Evolutionary conservation across 2,797 vertebrate genomes (phyloP), one percentile per base, ranked within the genome.

Genomic region (Tragelaphus oryx): DNA sequence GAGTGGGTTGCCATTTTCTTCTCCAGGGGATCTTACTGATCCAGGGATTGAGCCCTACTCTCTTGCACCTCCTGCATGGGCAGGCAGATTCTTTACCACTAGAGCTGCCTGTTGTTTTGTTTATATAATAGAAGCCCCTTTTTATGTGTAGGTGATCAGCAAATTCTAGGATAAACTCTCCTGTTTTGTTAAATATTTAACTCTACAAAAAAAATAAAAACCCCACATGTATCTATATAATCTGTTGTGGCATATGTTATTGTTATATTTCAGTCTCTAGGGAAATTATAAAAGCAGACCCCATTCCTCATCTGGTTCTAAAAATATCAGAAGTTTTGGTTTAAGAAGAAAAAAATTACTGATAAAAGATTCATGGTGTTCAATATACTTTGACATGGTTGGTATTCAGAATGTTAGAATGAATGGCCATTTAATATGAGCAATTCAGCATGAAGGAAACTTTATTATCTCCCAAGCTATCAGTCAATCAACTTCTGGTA

Each of bases 361-460:
- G 84, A 81, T 92, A 84, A 93, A 93, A 88, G 28, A 92, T 92
- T 95, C 33, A 46, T 83, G 28, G 6, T 85, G 46, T 84, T 96
- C 96, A 96, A 92, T 88, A 79, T 78, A 89, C 90, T 96, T 94
- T 89, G 75, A 91, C 41, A 82, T 54, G 54, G n/a, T 91, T 60
- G 13, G 20, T 89, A 86, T 89, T 94, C 68, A 95, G 82, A 95
- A 46, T 87, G 18, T 95, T 81, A 91, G 76, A 46, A 89, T 94
- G 85, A 91, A 92, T 95, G 62, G 24, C 20, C 52, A 82, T 55
- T 93, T 94, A 84, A 87, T 89, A 88, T 60, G 52, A 96, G 20
- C 85, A 96, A 97, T 94, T 96, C 46, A 86, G 54, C 87, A 88
- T 54, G 57, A 95, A 95, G 62, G 18, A 75, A 94, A 90, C 33